Conservation (phyloP, 2,797 vertebrate species). For the Falco novaeseelandiae region DNA sequence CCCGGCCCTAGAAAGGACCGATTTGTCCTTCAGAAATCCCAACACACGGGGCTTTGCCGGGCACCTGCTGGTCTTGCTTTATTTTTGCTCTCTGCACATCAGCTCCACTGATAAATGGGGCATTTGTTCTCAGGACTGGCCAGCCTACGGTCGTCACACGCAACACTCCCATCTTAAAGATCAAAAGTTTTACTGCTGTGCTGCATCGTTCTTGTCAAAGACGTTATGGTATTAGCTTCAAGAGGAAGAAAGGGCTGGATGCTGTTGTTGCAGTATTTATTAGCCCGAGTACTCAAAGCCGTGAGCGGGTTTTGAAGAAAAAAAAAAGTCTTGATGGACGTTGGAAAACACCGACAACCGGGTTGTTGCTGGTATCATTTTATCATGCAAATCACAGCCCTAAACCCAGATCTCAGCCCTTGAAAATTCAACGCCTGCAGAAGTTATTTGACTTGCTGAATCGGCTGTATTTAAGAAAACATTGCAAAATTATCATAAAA, state of each 20-base stretch:
- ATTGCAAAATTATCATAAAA: neutral
- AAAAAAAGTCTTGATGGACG: neutral
- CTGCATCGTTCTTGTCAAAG: neutral
- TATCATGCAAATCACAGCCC: neutral
- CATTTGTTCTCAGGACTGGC: neutral
- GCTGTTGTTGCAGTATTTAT: neutral
- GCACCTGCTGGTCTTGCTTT: fast-evolving
- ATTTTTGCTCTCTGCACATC: neutral
- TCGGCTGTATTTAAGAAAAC: neutral
- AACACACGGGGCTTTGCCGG: fast-evolving
- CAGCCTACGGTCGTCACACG: neutral
- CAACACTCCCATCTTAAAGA: neutral
- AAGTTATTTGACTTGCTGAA: neutral
- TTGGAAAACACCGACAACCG: neutral
- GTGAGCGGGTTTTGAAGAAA: neutral
- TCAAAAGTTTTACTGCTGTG: neutral
- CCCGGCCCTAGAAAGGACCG: neutral
- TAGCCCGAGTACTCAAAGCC: neutral
- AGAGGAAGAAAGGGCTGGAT: neutral
- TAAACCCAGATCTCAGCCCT: neutral
- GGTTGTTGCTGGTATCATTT: neutral
- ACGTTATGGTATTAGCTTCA: neutral
- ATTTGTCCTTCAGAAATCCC: neutral
- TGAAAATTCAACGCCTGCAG: neutral
- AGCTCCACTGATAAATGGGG: no score